Percentiles rank a stretch among this genome's conserved stretches.
These are phyloP conservation scores for Lochmaea crataegi DNA, from an alignment of 2,888 invertebrate species.

Conservation along the genomic window DNA sequence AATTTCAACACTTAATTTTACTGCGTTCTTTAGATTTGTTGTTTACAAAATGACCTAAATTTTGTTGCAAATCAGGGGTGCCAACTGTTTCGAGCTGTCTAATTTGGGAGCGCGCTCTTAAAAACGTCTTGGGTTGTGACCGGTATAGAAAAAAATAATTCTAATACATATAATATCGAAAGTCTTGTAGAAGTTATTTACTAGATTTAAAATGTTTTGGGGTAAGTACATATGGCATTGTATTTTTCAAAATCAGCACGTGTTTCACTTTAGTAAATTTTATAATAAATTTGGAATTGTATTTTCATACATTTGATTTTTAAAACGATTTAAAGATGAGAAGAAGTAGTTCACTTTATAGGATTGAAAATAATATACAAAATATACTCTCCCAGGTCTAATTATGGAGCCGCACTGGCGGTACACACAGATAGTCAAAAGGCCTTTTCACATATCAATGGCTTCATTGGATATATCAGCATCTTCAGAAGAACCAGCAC, in stretches of 20 bases:
- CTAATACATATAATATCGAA: neutral
- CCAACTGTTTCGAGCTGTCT: too few relatives aligned
- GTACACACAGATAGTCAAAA: constrained; percentile 84
- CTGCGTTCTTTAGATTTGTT: too few relatives aligned
- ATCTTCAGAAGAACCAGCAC: constrained; percentile 71
- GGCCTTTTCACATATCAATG: constrained; percentile 89
- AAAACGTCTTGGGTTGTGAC: neutral
- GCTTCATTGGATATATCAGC: constrained; percentile 82
- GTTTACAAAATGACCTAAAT: too few relatives aligned
- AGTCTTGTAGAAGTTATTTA: neutral
- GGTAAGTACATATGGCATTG: constrained; percentile 56
- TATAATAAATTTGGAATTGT: too few relatives aligned
- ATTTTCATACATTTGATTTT: neutral
- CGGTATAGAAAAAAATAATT: neutral
- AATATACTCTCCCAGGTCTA: constrained; percentile 70
- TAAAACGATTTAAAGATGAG: neutral
- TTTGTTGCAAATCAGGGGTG: too few relatives aligned
- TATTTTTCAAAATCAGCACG: constrained; percentile 27
- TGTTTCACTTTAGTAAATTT: constrained; percentile 9
- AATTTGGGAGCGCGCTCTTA: too few relatives aligned
- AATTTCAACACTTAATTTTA: too few relatives aligned
- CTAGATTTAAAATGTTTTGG: constrained; percentile 62
- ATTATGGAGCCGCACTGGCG: constrained; percentile 85
- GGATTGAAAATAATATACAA: neutral
- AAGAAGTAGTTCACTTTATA: neutral